Percentiles rank a stretch among this genome's conserved stretches.
These are phyloP conservation scores for Oscarella lobularis DNA, from an alignment of 37 sponge, comb jelly and placozoan genomes.

Conservation along the genomic window DNA sequence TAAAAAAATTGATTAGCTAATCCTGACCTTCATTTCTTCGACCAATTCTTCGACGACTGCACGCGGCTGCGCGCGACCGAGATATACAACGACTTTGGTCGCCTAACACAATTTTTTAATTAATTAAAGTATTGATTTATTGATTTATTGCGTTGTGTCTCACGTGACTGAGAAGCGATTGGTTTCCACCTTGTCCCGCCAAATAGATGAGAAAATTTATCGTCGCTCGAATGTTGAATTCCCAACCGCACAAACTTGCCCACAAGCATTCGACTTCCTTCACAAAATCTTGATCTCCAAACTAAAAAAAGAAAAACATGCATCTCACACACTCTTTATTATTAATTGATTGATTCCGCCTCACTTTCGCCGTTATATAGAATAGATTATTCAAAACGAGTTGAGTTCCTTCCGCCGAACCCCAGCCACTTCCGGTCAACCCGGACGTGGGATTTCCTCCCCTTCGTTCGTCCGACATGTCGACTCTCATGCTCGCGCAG, in stretches of 20 bases:
- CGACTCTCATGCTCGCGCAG: background rate
- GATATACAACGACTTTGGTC: conserved; percentile 54
- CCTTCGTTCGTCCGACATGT: too few species aligned
- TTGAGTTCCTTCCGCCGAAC: conserved; percentile 53
- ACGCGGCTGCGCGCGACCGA: conserved; percentile 27
- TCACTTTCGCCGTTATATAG: conserved; percentile 71
- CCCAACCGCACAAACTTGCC: conserved; percentile 63
- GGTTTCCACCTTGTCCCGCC: conserved; percentile 31
- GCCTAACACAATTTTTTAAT: conserved; percentile 27
- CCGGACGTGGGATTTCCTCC: conserved; percentile 3
- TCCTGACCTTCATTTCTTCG: conserved; percentile 47
- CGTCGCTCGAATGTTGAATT: conserved; percentile 40
- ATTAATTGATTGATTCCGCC: too few species aligned
- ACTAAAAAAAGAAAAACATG: background rate
- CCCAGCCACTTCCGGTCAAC: conserved; percentile 74
- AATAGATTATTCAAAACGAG: conserved; percentile 76
- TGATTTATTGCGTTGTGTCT: background rate
- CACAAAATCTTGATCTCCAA: background rate
- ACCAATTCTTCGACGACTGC: conserved; percentile 52
- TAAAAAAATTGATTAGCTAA: background rate
- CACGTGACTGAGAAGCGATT: background rate
- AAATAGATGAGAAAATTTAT: conserved; percentile 46
- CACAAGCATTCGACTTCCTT: conserved; percentile 61
- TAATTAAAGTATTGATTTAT: too few species aligned
- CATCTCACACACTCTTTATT: too few species aligned